These are phyloP conservation scores for Eristalinus sepulchralis DNA, from an alignment of 2,888 invertebrate genomes.

Conservation along the genomic window DNA sequence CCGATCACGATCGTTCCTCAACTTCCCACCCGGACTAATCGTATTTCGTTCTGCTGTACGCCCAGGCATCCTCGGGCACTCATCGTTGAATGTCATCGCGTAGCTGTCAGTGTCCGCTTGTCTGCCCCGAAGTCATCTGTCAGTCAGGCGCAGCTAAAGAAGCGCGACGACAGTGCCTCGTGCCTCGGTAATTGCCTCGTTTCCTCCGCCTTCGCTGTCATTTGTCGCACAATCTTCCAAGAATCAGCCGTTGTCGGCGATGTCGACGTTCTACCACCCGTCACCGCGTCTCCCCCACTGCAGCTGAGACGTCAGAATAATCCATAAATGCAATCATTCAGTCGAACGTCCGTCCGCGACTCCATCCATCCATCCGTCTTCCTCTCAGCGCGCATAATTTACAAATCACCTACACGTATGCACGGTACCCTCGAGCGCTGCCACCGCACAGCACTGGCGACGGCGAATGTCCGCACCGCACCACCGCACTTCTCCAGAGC, in stretches of 20 bases:
- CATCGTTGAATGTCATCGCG: constrained; percentile 11
- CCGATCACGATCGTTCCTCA: background rate
- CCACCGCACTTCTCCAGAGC: background rate
- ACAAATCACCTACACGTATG: constrained; percentile 66
- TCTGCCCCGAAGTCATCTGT: constrained; percentile 42
- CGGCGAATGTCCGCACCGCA: constrained; percentile 24
- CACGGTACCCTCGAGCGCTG: background rate
- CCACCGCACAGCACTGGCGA: constrained; percentile 30
- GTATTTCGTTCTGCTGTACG: background rate
- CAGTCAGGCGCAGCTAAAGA: constrained; percentile 44
- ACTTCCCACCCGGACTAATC: background rate
- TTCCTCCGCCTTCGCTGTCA: constrained; percentile 15
- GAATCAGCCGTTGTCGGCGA: constrained; percentile 25
- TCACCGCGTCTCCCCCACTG: constrained; percentile 18
- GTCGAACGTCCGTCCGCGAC: constrained; percentile 60
- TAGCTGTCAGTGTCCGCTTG: constrained; percentile 29
- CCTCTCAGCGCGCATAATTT: constrained; percentile 64
- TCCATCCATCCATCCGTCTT: constrained; percentile 63
- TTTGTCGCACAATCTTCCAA: constrained; percentile 33
- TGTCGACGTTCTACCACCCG: no score
- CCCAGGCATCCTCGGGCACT: background rate
- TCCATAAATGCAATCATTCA: constrained; percentile 69
- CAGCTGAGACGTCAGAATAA: constrained; percentile 61
- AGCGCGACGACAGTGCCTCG: constrained; percentile 54
- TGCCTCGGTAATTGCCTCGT: constrained; percentile 59